Base-by-base conservation (phyloP, 2,113 vertebrate species). In the Rhea pennata region DNA sequence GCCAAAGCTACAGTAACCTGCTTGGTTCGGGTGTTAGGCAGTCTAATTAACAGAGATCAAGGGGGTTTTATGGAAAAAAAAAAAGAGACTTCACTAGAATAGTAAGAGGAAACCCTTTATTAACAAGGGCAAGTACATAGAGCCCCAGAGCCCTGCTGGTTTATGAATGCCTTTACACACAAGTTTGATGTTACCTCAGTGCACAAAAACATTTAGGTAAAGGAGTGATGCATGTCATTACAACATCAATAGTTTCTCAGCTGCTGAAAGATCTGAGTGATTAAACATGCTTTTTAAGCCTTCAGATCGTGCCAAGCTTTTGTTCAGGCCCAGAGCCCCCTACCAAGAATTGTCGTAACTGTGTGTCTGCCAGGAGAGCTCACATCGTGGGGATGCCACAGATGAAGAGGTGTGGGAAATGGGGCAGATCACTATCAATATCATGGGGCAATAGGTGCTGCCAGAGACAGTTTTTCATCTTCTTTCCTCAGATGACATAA, bases 1-100 rank as follows among this genome's bases (percentile, higher is more conserved):
- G 90, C 93, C 96, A 88, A 58, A 93, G 90, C 90, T 82, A 48
- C 58, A 46, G 74, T 94, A 75, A 72, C 84, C 93, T 79, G 93
- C 89, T 74, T 73, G 93, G 72, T 90, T 92, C 78, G 89, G 92
- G 96, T 83, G 77, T 80, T 87, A 82, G 93, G 84, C 75, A 91
- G 64, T 48, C 77, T 83, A 73, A 94, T 95, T 95, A 96, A 77
- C 54, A 40, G 73, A 89, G 90, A 96, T 96, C 93, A 95, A 86
- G 93, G 77, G 81, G 71, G 17, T 76, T 88, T 36, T 1, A 19
- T 74, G 84, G 42, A 59, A 50, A 94, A 95, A 88, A 46, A 64
- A 50, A 94, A 95, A 88, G 59, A 58, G 61, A 15, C 89, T 54
- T 65, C 36, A 1, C 31, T 66, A 74, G 48, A 75, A 51, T 15